Percentiles rank a stretch among this genome's conserved stretches.
phyloP scores from a whole-genome alignment of 2,888 invertebrate genomes.

The Eupeodes luniger region DNA sequence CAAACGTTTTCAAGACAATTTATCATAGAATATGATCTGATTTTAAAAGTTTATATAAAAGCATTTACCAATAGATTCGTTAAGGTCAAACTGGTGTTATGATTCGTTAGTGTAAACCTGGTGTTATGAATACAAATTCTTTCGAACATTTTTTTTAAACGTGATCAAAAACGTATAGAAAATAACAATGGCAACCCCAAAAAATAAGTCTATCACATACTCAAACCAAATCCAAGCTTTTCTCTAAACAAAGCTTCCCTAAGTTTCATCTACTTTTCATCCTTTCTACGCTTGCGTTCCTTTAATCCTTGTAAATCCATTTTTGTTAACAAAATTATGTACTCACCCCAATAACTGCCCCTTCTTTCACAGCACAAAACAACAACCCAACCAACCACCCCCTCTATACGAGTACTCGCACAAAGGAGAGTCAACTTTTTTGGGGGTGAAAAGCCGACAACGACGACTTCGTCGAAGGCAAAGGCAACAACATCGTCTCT shows the following conservation, averaged over 20 bases:
- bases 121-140: too few relatives aligned
- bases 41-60: too few relatives aligned
- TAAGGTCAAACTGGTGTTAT: too few relatives aligned
- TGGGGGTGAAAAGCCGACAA: conserved; percentile 61
- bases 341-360: conserved; percentile 11
- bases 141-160: too few relatives aligned
- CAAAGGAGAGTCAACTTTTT: conserved; percentile 48
- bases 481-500: conserved; percentile 46
- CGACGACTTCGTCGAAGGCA: not conserved
- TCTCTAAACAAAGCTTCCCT: not conserved
- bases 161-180: not conserved
- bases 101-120: too few relatives aligned
- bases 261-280: not conserved
- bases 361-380: conserved; percentile 22
- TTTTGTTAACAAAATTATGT: conserved; percentile 8
- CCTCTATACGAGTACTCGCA: not conserved
- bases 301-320: conserved; percentile 10
- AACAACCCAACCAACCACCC: conserved; percentile 40
- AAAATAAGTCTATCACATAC: not conserved
- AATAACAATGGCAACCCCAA: conserved; percentile 27
- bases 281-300: conserved; percentile 9
- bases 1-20: too few relatives aligned
- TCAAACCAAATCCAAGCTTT: conserved; percentile 36
- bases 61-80: too few relatives aligned
- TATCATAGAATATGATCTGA: too few relatives aligned